Evolutionary conservation across 2,888 invertebrate species (phyloP), one percentile per base, ranked within the genome.

Genomic region (Drosophila picticornis): DNA sequence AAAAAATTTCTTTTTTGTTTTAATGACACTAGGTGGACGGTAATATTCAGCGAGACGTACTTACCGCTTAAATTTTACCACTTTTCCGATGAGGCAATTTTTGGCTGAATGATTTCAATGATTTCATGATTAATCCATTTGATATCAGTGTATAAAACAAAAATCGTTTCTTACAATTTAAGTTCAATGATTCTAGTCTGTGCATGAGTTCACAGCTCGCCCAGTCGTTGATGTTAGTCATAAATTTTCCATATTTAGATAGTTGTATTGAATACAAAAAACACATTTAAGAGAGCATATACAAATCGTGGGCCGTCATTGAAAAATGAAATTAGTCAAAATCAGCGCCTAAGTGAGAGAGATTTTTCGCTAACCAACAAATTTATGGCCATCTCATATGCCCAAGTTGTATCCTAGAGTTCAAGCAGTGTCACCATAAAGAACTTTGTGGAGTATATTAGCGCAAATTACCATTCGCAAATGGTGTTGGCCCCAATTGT

Each of bases 401-500:
- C 31, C 58, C 61, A 57, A 56, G 52, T 34, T 56, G 40, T 22
- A 52, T 51, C 36, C 31, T 60, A 36, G 65, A 43, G 64, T 48
- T 80, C 63, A 76, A 53, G 56, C 63, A 72, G 59, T 72, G 77
- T 60, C 80, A 66, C 75, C 75, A 73, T 88, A 76, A 70, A 75
- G 62, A 65, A 71, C 68, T 59, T 81, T 72, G 65, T 70, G 71
- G 74, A 60, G 56, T 72, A 64, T 85, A 85, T 90, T 90, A 86
- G 75, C 71, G 77, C 71, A 82, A 86, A 90, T 90, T 86, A 79
- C 78, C 83, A 85, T 77, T 83, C 71, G 72, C 80, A 78, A 81
- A 81, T 87, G 90, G 88, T 89, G 87, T 87, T 87, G 90, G 90
- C 88, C 90, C 90, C 88, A 89, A 89, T 89, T 88, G 90, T 90